Evolutionary conservation across 2,113 vertebrate genomes (phyloP).

Genomic region (Notothenia coriiceps): DNA sequence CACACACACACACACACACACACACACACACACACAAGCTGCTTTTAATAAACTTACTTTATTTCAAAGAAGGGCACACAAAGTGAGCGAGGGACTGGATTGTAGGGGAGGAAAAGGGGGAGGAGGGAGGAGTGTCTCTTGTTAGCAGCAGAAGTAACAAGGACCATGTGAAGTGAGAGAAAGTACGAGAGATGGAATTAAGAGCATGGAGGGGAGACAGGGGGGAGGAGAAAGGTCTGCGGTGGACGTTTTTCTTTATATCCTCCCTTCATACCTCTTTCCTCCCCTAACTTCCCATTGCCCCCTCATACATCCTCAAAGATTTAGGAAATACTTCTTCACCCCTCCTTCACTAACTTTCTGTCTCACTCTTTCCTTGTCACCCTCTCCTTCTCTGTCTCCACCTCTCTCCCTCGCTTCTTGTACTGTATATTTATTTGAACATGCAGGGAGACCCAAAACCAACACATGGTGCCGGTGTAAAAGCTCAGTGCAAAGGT

Average conservation of each 20-base stretch:
- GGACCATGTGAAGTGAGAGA: slow-evolving; percentile 76
- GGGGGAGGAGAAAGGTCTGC: background rate
- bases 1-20: slow-evolving; percentile 41
- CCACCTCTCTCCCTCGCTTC: slow-evolving; percentile 24
- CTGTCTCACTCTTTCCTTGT: slow-evolving; percentile 41
- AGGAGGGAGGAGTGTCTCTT: slow-evolving; percentile 61
- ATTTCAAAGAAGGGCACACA: slow-evolving; percentile 77
- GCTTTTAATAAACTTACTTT: slow-evolving; percentile 82
- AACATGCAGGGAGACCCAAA: slow-evolving; percentile 69
- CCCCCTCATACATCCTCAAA: slow-evolving; percentile 2
- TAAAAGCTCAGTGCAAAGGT: slow-evolving; percentile 51
- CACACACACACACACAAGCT: slow-evolving; percentile 62
- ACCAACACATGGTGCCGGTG: slow-evolving; percentile 67
- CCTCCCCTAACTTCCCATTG: slow-evolving; percentile 1
- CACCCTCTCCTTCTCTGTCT: slow-evolving; percentile 10
- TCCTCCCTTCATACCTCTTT: slow-evolving; percentile 5
- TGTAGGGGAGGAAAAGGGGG: slow-evolving; percentile 40
- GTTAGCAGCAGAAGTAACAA: slow-evolving; percentile 71
- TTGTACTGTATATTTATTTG: slow-evolving; percentile 74
- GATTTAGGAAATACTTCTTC: slow-evolving; percentile 13
- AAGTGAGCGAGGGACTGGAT: slow-evolving; percentile 55
- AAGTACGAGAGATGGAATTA: slow-evolving; percentile 39
- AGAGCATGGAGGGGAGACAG: background rate
- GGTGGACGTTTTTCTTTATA: slow-evolving; percentile 60
- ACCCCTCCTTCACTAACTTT: slow-evolving; percentile 14